Percentiles rank a stretch among this genome's conserved stretches.
These are phyloP conservation scores for Orthonychiurus folsomi DNA, from an alignment of 2,888 invertebrate species.

Conservation along the genomic window DNA sequence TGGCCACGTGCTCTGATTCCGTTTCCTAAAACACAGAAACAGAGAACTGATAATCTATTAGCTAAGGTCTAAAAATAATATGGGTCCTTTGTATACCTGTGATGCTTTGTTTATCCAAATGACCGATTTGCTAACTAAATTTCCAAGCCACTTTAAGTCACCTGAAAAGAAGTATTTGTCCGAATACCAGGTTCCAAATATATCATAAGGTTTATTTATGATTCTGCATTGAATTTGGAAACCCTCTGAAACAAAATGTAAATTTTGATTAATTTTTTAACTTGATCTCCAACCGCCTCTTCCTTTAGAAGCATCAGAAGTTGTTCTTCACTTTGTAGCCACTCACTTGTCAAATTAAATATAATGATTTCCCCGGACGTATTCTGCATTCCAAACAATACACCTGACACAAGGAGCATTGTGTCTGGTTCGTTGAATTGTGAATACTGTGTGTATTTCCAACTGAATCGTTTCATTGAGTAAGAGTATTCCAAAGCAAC, in stretches of 20 bases:
- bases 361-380: conserved; percentile 83
- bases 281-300: too few relatives aligned
- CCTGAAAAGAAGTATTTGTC: conserved; percentile 71
- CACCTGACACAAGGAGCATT: conserved; percentile 70
- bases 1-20: conserved; percentile 67
- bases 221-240: conserved; percentile 56
- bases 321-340: background rate
- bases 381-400: conserved; percentile 67
- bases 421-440: conserved; percentile 76
- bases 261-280: too few relatives aligned
- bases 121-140: conserved; percentile 62
- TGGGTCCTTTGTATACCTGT: too few relatives aligned
- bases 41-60: too few relatives aligned
- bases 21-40: conserved; percentile 49
- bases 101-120: conserved; percentile 74
- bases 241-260: conserved; percentile 48
- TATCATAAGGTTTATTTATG: conserved; percentile 74
- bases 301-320: background rate
- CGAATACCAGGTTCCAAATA: conserved; percentile 80
- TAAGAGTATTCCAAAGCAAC: conserved; percentile 58
- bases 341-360: conserved; percentile 60
- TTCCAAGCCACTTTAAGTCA: conserved; percentile 68
- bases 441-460: conserved; percentile 80
- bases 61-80: too few relatives aligned
- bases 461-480: conserved; percentile 69